Base-by-base conservation (phyloP, 2,888 invertebrate genomes). In the Erpobdella octoculata region DNA sequence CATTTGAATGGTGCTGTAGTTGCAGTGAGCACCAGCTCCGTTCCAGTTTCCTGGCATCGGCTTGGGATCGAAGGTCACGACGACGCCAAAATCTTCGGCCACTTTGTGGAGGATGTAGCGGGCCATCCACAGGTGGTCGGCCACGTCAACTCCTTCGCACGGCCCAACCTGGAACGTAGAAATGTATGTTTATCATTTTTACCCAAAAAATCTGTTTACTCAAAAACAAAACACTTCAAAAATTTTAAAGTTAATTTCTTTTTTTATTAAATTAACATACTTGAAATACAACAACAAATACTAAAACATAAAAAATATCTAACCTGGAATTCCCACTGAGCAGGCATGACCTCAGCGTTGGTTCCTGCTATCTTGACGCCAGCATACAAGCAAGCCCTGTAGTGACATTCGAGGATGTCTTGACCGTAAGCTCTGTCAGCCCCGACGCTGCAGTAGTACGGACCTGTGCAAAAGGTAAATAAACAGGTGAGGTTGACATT, bases 341-440 rank as follows among this genome's bases (percentile, higher is more conserved):
- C 92, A 0, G 95, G 95, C 95, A 96, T 96, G 71, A 95, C 96
- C 85, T 98, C 97, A 0, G 96, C 96, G 82, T 97, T 98, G 70
- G 91, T 92, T 70, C 97, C 97, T 48, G 91, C 87, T 77, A 97
- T 89, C 74, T 91, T 91, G 71, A 98, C 88, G 65, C 96, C 97
- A 74, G 97, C 92, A 81, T 91, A 96, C 62, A 98, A 86, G 80
- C 96, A 96, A 72, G 93, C 91, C 72, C 90, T 86, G 84, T 97
- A 97, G 83, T 98, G 97, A 15, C 95, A 91, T 83, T 96, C 95
- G 37, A 96, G 93, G 74, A 97, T 89, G 82, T 97, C 95, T 68
- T 97, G 88, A 18, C 94, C 97, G 83, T 91, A 94, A 8, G 93
- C 93, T 83, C 90, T 92, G 83, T 93, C 89, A 71, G 95, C 93